Evolutionary conservation across 2,888 invertebrate genomes (phyloP).

Genomic region (Agrochola circellaris): DNA sequence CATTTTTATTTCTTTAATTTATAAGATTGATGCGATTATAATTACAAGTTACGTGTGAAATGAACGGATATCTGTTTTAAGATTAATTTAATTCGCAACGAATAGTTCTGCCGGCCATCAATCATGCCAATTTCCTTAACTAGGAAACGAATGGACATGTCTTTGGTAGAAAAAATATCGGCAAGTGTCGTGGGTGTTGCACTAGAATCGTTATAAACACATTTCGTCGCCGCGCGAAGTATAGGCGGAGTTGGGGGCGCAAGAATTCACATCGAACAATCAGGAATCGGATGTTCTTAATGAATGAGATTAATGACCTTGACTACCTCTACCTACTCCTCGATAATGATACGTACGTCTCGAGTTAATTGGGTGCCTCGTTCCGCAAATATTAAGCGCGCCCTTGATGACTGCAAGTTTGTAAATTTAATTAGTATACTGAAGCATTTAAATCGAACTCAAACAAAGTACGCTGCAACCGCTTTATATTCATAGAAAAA

Average conservation of each 20-base stretch:
- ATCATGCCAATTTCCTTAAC: slow-evolving; percentile 83
- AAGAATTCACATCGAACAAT: slow-evolving; percentile 73
- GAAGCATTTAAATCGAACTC: slow-evolving; percentile 26
- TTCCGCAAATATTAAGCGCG: slow-evolving; percentile 50
- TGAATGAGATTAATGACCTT: slow-evolving; percentile 74
- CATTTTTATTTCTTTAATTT: slow-evolving; percentile 65
- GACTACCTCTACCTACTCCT: slow-evolving; percentile 54
- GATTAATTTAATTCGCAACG: slow-evolving; percentile 74
- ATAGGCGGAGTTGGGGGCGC: slow-evolving; percentile 80
- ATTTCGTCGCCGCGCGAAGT: slow-evolving; percentile 84
- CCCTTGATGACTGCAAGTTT: slow-evolving; percentile 54
- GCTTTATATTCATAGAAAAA: slow-evolving; percentile 61
- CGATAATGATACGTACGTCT: slow-evolving; percentile 47
- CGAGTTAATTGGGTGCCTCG: slow-evolving; percentile 51
- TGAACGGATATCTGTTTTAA: slow-evolving; percentile 67
- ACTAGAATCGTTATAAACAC: slow-evolving; percentile 85
- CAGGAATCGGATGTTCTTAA: slow-evolving; percentile 78
- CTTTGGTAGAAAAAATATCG: slow-evolving; percentile 65
- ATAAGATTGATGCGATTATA: slow-evolving; percentile 82
- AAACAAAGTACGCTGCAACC: slow-evolving; percentile 26
- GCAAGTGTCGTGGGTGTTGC: slow-evolving; percentile 81
- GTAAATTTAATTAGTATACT: slow-evolving; percentile 26
- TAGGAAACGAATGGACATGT: slow-evolving; percentile 75
- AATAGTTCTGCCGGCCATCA: slow-evolving; percentile 74
- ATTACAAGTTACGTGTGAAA: slow-evolving; percentile 74